Base-by-base conservation (phyloP, 2,113 vertebrate genomes). In the Synodontis membranacea region DNA sequence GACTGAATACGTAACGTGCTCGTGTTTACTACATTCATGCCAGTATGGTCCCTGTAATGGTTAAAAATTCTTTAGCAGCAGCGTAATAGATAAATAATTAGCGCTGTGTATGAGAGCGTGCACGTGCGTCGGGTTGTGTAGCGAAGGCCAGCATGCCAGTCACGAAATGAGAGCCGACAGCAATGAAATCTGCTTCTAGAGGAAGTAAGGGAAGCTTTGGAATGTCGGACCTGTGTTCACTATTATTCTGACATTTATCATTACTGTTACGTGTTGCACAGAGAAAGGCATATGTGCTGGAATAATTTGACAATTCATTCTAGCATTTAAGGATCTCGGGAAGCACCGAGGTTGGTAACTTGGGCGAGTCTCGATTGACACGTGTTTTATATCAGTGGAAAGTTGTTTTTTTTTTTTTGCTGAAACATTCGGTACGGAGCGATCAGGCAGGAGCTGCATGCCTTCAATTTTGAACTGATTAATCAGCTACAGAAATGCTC, bases 371-470 rank as follows among this genome's bases (percentile, higher is more conserved):
- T 90, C 93, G 93, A 93, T 89, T 93, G 91, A 90, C 92, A 90
- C 78, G 21, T 91, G 92, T 91, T 92, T 93, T 91, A 90, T 89
- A 88, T 89, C 60, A 87, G 82, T 87, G 87, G 83, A 91, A 86
- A 91, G 89, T 92, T 92, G n/a, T n/a, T n/a, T n/a, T n/a, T n/a
- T n/a, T n/a, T n/a, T n/a, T n/a, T 89, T 88, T 83, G 90, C 90
- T 90, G 91, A 91, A 89, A 84, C 82, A 80, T 86, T 78, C n/a
- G 37, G 84, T 89, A 82, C 88, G 44, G 83, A 62, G 86, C 25
- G 76, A 78, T 50, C 74, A 60, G 58, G 39, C 86, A n/a, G 42
- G 50, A 74, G 64, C 74, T 31, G 56, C 76, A 75, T n/a, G 44
- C 11, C 54, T 83, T 83, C 52, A 88, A 66, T 87, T 91, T 87